phyloP scores from a whole-genome alignment of 2,888 invertebrate genomes.

The Ectobius pallidus region DNA sequence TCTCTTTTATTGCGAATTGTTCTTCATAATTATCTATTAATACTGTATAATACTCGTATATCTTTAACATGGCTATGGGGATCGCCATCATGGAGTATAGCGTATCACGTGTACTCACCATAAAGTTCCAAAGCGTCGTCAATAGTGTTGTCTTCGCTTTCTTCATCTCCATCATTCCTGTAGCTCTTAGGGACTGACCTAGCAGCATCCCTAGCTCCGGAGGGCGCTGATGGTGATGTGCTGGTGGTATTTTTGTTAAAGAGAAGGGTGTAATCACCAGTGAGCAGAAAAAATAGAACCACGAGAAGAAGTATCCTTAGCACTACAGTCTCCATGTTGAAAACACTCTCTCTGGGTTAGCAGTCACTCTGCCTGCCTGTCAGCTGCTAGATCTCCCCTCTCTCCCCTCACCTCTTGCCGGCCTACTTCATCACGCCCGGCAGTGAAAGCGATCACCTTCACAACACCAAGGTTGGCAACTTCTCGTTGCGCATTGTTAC shows the following conservation, averaged over 20 bases:
- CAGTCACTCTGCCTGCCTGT: too few species aligned
- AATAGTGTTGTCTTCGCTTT: slow-evolving; percentile 47
- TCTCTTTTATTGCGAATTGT: too few species aligned
- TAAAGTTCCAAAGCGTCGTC: slow-evolving; percentile 27
- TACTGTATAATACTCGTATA: too few species aligned
- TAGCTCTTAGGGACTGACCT: slow-evolving; percentile 18
- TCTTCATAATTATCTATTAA: too few species aligned
- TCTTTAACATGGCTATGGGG: too few species aligned
- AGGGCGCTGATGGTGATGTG: not conserved
- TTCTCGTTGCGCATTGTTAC: too few species aligned
- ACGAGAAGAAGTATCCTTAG: slow-evolving; percentile 61
- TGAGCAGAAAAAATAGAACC: slow-evolving; percentile 61
- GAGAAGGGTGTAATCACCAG: slow-evolving; percentile 61
- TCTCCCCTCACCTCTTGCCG: too few species aligned
- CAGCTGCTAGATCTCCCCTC: too few species aligned
- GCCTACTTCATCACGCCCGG: not conserved
- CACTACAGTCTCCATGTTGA: slow-evolving; percentile 48
- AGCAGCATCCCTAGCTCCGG: not conserved
- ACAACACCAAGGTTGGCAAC: too few species aligned
- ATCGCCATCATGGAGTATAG: too few species aligned
- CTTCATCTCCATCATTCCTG: slow-evolving; percentile 30
- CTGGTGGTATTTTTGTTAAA: slow-evolving; percentile 15
- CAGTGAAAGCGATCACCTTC: slow-evolving; percentile 1
- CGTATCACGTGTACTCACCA: slow-evolving; percentile 35
- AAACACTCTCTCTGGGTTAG: not conserved